Evolutionary conservation across 1,140 invertebrate species (phyloP).

Genomic region (Apis laboriosa): DNA sequence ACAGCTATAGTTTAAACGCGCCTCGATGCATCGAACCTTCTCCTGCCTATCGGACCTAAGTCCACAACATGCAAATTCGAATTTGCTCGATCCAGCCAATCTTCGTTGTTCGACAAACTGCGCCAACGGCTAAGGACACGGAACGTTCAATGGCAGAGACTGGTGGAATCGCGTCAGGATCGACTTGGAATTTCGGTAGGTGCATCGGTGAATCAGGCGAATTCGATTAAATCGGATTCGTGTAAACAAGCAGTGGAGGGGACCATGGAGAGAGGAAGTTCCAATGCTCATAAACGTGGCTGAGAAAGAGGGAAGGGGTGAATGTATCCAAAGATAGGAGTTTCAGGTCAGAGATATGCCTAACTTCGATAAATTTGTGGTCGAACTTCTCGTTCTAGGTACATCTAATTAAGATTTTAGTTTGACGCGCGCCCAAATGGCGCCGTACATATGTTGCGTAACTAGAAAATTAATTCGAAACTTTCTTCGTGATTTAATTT

Average conservation of each 20-base stretch:
- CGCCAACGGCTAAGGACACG: slow-evolving; percentile 46
- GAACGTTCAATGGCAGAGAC: not conserved
- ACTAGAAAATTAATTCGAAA: slow-evolving; percentile 31
- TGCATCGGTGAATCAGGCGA: slow-evolving; percentile 59
- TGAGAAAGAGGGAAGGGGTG: slow-evolving; percentile 34
- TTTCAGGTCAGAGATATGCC: slow-evolving; percentile 47
- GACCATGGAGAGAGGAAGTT: slow-evolving; percentile 49
- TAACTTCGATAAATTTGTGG: slow-evolving; percentile 53
- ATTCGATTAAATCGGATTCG: slow-evolving; percentile 68
- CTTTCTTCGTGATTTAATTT: not conserved
- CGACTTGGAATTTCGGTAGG: slow-evolving; percentile 63
- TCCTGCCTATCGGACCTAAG: slow-evolving; percentile 65
- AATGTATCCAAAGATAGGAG: slow-evolving; percentile 31
- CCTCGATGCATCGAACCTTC: not conserved
- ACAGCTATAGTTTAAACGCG: slow-evolving; percentile 62
- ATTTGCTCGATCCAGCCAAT: slow-evolving; percentile 70
- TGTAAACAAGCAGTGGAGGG: slow-evolving; percentile 58
- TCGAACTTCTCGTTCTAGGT: slow-evolving; percentile 40
- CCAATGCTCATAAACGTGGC: slow-evolving; percentile 35
- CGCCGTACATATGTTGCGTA: slow-evolving; percentile 16
- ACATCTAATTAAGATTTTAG: slow-evolving; percentile 58
- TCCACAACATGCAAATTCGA: slow-evolving; percentile 74
- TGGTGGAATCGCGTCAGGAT: slow-evolving; percentile 54
- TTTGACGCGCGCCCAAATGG: slow-evolving; percentile 9
- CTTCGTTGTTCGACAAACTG: slow-evolving; percentile 70